These are phyloP conservation scores for Listronotus bonariensis DNA, from an alignment of 1,140 invertebrate genomes.

Conservation along the genomic window DNA sequence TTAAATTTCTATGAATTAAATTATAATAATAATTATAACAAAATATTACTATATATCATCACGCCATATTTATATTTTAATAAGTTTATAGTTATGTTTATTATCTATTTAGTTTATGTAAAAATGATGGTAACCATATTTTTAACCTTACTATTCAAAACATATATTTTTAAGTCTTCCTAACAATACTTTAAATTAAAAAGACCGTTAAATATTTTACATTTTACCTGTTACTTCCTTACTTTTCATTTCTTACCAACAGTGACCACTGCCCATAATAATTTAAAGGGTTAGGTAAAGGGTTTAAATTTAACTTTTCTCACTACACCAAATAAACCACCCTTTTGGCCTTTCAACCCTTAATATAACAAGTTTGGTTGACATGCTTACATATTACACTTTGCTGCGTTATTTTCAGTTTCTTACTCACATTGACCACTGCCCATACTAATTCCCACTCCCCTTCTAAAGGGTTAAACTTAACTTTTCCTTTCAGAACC, in stretches of 20 bases:
- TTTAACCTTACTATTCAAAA: not conserved
- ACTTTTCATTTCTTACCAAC: not conserved
- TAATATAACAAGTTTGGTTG: not conserved
- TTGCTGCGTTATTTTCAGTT: not conserved
- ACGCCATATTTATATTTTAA: too few species aligned
- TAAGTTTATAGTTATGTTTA: too few species aligned
- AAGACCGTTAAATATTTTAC: constrained; percentile 9
- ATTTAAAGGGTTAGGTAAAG: not conserved
- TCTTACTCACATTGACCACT: not conserved
- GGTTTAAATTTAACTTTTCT: constrained; percentile 16
- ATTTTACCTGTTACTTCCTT: constrained; percentile 16
- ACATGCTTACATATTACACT: constrained; percentile 3
- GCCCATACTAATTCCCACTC: not conserved
- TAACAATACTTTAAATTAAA: constrained; percentile 6
- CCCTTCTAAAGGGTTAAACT: not conserved
- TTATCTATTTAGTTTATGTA: too few species aligned
- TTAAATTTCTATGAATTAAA: too few species aligned
- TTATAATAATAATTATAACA: too few species aligned
- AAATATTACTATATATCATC: too few species aligned
- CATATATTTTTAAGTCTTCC: not conserved
- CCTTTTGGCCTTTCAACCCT: constrained; percentile 9
- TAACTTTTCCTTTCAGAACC: constrained; percentile 1
- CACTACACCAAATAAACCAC: constrained; percentile 9
- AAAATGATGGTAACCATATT: too few species aligned
- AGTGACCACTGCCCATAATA: not conserved